phyloP scores from a whole-genome alignment of 2,113 vertebrate genomes.

The Tragelaphus imberbis region DNA sequence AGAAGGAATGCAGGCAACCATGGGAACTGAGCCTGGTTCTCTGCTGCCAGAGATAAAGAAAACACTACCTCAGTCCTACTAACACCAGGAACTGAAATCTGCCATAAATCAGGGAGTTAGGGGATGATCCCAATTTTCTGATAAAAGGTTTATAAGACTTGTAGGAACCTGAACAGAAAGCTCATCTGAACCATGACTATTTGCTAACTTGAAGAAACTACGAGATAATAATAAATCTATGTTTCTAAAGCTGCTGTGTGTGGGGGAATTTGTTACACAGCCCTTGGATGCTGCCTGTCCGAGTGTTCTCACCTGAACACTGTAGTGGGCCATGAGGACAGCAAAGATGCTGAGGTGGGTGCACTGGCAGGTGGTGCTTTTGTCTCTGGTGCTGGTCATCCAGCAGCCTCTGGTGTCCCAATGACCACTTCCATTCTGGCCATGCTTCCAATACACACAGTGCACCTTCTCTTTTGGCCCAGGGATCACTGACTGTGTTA shows the following conservation, averaged over 20 bases:
- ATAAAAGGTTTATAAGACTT: not conserved
- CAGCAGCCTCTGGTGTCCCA: too few relatives aligned
- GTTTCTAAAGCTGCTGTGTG: too few relatives aligned
- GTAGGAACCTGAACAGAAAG: not conserved
- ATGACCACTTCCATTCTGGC: not conserved
- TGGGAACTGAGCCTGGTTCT: not conserved
- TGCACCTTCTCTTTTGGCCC: not conserved
- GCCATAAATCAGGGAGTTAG: not conserved
- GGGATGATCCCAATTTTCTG: not conserved
- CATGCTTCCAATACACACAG: constrained; percentile 79
- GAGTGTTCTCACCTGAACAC: not conserved
- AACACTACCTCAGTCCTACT: not conserved
- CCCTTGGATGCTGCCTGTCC: not conserved
- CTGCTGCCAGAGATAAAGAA: not conserved
- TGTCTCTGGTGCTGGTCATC: too few relatives aligned
- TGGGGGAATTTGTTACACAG: not conserved
- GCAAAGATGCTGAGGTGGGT: constrained; percentile 82
- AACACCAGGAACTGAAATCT: not conserved
- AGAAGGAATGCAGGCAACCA: not conserved
- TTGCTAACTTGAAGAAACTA: not conserved
- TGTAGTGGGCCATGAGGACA: constrained; percentile 72
- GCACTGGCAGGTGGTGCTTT: constrained; percentile 78
- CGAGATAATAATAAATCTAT: not conserved
- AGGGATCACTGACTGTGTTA: not conserved
- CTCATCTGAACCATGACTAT: not conserved